A percentile compares a stretch with the other conserved stretches of the same genome.
These are phyloP conservation scores for Machaerirhynchus nigripectus DNA, from an alignment of 2,113 vertebrate genomes.

Conservation along the genomic window DNA sequence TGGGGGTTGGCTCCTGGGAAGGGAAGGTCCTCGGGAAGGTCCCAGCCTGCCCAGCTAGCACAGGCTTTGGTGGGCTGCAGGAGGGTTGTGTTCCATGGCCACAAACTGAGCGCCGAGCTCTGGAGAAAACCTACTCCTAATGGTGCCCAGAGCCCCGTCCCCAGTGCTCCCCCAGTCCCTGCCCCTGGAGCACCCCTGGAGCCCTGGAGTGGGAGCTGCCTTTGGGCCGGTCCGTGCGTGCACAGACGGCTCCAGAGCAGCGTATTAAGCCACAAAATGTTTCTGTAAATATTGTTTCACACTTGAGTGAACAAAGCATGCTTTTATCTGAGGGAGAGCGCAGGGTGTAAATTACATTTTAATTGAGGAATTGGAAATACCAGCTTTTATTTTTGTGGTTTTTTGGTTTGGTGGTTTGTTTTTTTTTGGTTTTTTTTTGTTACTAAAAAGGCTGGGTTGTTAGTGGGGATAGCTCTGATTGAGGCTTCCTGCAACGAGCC, in stretches of 20 bases:
- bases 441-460: background rate
- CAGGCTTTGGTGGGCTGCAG: background rate
- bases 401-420: background rate
- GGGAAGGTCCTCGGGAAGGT: background rate
- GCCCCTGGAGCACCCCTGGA: background rate
- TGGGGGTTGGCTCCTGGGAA: too few species aligned
- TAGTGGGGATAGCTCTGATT: background rate
- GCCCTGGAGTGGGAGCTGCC: background rate
- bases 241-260: background rate
- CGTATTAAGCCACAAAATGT: background rate
- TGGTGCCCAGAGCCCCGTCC: background rate
- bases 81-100: background rate
- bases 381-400: background rate
- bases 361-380: conserved; percentile 37
- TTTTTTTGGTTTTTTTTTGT: background rate
- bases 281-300: conserved; percentile 56
- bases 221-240: rapidly evolving
- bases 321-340: conserved; percentile 6
- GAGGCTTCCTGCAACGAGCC: background rate
- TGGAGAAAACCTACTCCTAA: background rate
- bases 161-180: background rate
- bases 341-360: conserved; percentile 52
- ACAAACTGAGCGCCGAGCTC: background rate
- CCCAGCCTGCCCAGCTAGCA: background rate
- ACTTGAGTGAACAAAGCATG: conserved; percentile 35